Evolutionary conservation across 2,888 invertebrate genomes (phyloP).

Genomic region (Thera britannica): DNA sequence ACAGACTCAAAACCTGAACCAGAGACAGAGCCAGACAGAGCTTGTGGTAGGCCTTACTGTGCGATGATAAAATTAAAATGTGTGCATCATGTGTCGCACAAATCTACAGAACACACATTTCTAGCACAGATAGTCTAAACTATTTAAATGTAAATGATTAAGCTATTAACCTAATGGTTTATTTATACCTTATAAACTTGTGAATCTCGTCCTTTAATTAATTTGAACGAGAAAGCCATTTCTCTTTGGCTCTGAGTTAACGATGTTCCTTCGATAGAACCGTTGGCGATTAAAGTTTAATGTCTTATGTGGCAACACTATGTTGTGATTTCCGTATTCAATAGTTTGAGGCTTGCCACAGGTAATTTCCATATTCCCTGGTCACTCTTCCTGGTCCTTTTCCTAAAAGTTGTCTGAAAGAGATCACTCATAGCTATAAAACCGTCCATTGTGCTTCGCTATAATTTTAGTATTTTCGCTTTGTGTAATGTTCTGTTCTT

Average conservation of each 20-base stretch:
- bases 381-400: background rate
- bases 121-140: conserved; percentile 1
- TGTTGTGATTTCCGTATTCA: conserved; percentile 8
- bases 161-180: conserved; percentile 30
- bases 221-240: conserved; percentile 39
- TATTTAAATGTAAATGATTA: conserved; percentile 22
- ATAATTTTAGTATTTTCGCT: too few relatives aligned
- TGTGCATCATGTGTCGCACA: too few relatives aligned
- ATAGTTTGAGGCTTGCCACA: background rate
- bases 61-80: too few relatives aligned
- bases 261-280: conserved; percentile 34
- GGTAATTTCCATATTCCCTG: background rate
- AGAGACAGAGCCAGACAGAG: too few relatives aligned
- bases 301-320: conserved; percentile 3
- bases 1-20: too few relatives aligned
- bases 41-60: too few relatives aligned
- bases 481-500: too few relatives aligned
- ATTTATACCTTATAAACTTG: conserved; percentile 36
- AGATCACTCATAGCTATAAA: too few relatives aligned
- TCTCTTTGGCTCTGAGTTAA: conserved; percentile 38
- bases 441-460: too few relatives aligned
- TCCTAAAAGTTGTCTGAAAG: too few relatives aligned
- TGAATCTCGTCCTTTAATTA: conserved; percentile 39
- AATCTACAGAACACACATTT: background rate
- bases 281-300: conserved; percentile 34